Conservation (phyloP, 2,888 invertebrate species). For the Scaeva pyrastri region DNA sequence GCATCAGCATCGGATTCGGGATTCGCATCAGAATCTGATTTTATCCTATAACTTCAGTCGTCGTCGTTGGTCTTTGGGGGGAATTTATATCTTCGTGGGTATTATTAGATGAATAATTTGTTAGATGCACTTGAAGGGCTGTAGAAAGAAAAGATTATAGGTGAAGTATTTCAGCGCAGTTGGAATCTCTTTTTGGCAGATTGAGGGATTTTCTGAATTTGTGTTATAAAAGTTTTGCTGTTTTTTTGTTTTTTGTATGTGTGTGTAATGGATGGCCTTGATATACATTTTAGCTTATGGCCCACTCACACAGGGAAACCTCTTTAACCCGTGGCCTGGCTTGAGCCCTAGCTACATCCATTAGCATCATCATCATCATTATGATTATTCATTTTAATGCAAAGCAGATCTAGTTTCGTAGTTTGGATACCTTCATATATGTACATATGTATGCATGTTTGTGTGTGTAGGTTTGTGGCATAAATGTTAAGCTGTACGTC, state of each 20-base stretch:
- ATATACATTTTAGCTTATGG: not conserved
- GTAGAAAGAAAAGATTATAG: not conserved
- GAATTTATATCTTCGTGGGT: slow-evolving; percentile 14
- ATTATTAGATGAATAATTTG: slow-evolving; percentile 57
- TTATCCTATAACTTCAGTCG: too few species aligned
- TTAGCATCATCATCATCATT: slow-evolving; percentile 45
- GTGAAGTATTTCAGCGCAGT: slow-evolving; percentile 14
- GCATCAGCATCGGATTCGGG: slow-evolving; percentile 33
- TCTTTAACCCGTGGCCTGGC: slow-evolving; percentile 13
- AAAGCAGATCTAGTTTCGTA: not conserved
- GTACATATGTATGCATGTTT: not conserved
- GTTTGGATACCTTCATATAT: too few species aligned
- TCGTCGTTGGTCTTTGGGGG: not conserved
- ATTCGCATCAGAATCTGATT: not conserved
- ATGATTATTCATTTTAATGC: slow-evolving; percentile 28
- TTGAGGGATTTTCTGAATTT: slow-evolving; percentile 13
- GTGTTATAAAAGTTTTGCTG: not conserved
- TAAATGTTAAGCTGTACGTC: slow-evolving; percentile 44
- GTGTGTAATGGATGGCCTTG: slow-evolving; percentile 9
- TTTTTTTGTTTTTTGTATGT: too few species aligned
- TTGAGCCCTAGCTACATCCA: slow-evolving; percentile 37
- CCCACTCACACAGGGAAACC: not conserved
- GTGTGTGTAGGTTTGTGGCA: slow-evolving; percentile 14
- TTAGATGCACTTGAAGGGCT: slow-evolving; percentile 50
- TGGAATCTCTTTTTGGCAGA: slow-evolving; percentile 39